Percentiles rank a stretch among this genome's conserved stretches.
Evolutionary conservation across 2,888 invertebrate species (phyloP).

Genomic region (Perdita meconis): DNA sequence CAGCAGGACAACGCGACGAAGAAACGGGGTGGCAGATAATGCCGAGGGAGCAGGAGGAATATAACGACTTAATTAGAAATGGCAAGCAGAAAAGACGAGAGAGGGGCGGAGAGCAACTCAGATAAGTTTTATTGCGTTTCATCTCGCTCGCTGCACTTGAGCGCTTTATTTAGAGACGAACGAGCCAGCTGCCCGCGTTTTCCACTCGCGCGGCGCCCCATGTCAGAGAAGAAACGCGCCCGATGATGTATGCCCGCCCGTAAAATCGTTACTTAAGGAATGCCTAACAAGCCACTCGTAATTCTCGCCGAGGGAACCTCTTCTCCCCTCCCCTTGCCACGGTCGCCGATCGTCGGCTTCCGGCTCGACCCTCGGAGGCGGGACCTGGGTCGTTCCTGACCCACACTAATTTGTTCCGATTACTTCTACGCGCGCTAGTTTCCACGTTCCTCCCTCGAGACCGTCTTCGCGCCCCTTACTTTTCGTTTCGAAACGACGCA

Average conservation of each 20-base stretch:
- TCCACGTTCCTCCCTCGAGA: no score
- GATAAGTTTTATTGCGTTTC: constrained; percentile 76
- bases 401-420: no score
- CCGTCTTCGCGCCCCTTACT: no score
- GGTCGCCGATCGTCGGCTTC: neutral
- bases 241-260: constrained; percentile 46
- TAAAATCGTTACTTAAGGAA: constrained; percentile 39
- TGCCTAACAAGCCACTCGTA: constrained; percentile 19
- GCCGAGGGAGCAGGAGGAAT: neutral
- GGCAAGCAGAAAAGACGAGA: neutral
- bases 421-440: no score
- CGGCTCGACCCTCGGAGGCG: no score
- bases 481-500: no score
- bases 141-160: constrained; percentile 69
- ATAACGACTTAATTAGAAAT: neutral
- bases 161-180: constrained; percentile 76
- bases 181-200: constrained; percentile 59
- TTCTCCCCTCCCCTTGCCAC: neutral
- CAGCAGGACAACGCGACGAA: neutral
- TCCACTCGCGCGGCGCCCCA: constrained; percentile 49
- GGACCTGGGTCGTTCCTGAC: no score
- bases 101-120: constrained; percentile 12
- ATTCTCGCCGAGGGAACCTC: constrained; percentile 8
- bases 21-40: no score
- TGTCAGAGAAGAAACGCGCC: constrained; percentile 50